Evolutionary conservation across 1,140 invertebrate genomes (phyloP).

Genomic region (Batillaria attramentaria): DNA sequence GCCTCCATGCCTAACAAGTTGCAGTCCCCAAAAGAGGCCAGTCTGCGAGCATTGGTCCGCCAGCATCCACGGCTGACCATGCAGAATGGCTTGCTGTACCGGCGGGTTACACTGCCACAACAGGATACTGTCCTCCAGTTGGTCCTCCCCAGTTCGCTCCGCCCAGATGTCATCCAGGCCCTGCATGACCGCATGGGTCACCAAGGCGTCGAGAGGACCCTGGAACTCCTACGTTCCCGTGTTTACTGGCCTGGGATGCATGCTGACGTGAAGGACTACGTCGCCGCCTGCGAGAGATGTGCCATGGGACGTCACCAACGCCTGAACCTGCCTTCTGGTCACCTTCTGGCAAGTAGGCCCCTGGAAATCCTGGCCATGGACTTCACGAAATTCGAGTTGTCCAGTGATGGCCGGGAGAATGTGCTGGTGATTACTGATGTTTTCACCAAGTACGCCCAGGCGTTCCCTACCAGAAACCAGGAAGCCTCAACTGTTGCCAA

Average conservation of each 20-base stretch:
- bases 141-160: constrained; percentile 11
- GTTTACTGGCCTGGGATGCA: constrained; percentile 41
- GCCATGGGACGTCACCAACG: constrained; percentile 25
- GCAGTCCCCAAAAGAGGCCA: neutral
- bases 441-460: constrained; percentile 40
- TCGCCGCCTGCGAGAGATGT: constrained; percentile 35
- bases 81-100: constrained; percentile 23
- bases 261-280: constrained; percentile 35
- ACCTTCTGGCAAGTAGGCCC: constrained; percentile 13
- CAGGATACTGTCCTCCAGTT: constrained; percentile 21
- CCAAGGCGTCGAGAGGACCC: constrained; percentile 37
- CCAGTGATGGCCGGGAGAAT: constrained; percentile 29
- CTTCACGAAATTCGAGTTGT: constrained; percentile 35
- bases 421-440: constrained; percentile 42
- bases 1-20: neutral
- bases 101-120: neutral
- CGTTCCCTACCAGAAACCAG: constrained; percentile 37
- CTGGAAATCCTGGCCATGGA: constrained; percentile 37
- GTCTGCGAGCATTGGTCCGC: neutral
- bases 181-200: constrained; percentile 36
- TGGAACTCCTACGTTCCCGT: constrained; percentile 26
- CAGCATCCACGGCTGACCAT: neutral
- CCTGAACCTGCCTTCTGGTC: constrained; percentile 21
- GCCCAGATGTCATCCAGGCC: constrained; percentile 12
- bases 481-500: constrained; percentile 33